phyloP scores from a whole-genome alignment of 2,113 vertebrate genomes.

The Stigmatopora nigra region DNA sequence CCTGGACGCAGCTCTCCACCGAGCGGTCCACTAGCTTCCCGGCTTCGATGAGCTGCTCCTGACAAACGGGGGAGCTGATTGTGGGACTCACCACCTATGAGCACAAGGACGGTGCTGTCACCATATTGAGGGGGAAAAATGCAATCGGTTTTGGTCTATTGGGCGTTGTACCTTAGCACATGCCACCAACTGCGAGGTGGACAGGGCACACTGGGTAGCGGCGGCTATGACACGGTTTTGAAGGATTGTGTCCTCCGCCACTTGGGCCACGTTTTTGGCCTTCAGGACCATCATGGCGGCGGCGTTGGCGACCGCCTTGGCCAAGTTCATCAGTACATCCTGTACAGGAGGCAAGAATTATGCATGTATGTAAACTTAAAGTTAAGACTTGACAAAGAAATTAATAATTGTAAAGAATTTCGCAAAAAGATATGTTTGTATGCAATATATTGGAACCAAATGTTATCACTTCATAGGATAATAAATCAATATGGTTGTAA shows the following conservation, averaged over 20 bases:
- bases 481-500: too few species aligned
- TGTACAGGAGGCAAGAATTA: slow-evolving; percentile 13
- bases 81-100: slow-evolving; percentile 92
- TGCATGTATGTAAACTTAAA: too few species aligned
- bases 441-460: too few species aligned
- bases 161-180: slow-evolving; percentile 82
- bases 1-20: slow-evolving; percentile 89
- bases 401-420: too few species aligned
- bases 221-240: slow-evolving; percentile 97
- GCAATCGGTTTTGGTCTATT: neutral
- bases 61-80: slow-evolving; percentile 94
- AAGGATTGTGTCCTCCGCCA: slow-evolving; percentile 84
- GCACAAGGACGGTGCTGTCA: neutral
- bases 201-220: slow-evolving; percentile 93
- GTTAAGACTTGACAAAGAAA: too few species aligned
- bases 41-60: slow-evolving; percentile 94
- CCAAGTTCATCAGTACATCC: slow-evolving; percentile 96
- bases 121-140: neutral
- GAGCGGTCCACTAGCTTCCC: slow-evolving; percentile 95
- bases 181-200: slow-evolving; percentile 95
- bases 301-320: slow-evolving; percentile 95
- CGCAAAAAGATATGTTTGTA: too few species aligned
- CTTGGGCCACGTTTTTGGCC: slow-evolving; percentile 97
- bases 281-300: slow-evolving; percentile 97
- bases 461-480: too few species aligned